Evolutionary conservation across 2,888 invertebrate genomes (phyloP).

Genomic region (Drepana falcataria): DNA sequence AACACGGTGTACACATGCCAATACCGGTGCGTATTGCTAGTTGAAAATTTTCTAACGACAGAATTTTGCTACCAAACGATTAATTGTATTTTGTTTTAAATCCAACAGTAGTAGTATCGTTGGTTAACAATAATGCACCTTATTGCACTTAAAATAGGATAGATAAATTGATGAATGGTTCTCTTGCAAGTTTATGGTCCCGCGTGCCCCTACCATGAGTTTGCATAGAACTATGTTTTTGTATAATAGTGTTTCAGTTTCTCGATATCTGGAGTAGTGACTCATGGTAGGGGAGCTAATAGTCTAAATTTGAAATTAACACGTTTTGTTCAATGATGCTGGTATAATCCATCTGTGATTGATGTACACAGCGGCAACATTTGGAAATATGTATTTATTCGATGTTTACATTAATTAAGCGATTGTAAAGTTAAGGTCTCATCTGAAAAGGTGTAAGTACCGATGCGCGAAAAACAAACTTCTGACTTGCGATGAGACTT

Average conservation of each 20-base stretch:
- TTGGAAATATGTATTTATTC: slow-evolving; percentile 28
- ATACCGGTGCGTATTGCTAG: slow-evolving; percentile 17
- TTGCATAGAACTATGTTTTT: slow-evolving; percentile 24
- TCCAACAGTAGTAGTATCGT: slow-evolving; percentile 44
- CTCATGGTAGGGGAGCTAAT: slow-evolving; percentile 28
- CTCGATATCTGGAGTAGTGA: slow-evolving; percentile 26
- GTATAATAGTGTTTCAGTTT: slow-evolving; percentile 22
- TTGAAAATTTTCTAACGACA: neutral
- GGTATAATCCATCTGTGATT: slow-evolving; percentile 31
- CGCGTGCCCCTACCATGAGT: slow-evolving; percentile 23
- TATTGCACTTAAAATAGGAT: slow-evolving; percentile 50
- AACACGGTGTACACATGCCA: slow-evolving; percentile 15
- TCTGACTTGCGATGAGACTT: slow-evolving; percentile 22
- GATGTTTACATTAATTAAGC: slow-evolving; percentile 27
- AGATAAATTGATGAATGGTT: slow-evolving; percentile 31
- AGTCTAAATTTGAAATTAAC: slow-evolving; percentile 11
- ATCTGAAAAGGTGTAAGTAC: slow-evolving; percentile 32
- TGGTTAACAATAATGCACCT: slow-evolving; percentile 46
- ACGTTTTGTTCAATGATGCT: slow-evolving; percentile 27
- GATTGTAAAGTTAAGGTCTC: slow-evolving; percentile 36
- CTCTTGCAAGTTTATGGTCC: slow-evolving; percentile 15
- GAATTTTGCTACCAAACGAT: slow-evolving; percentile 2
- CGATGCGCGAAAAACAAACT: slow-evolving; percentile 20
- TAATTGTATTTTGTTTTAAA: slow-evolving; percentile 36
- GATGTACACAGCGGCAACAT: slow-evolving; percentile 32